Evolutionary conservation across 2,113 vertebrate genomes (phyloP).

Genomic region (Clarias gariepinus): DNA sequence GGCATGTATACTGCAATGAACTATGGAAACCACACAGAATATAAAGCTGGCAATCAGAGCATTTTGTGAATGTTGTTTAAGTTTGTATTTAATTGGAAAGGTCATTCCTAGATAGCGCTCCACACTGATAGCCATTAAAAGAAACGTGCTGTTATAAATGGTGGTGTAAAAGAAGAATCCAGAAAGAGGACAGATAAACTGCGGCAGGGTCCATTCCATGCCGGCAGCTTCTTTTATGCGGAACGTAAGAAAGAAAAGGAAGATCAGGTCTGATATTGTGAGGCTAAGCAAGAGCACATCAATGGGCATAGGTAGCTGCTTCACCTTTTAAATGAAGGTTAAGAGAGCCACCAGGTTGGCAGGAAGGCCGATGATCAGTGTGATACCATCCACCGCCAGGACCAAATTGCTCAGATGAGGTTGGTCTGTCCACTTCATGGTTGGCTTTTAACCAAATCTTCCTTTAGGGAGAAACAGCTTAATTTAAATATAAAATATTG

Average conservation of each 20-base stretch:
- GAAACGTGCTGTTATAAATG: conserved; percentile 78
- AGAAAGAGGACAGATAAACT: conserved; percentile 67
- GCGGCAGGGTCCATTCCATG: conserved; percentile 63
- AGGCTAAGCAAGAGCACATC: conserved; percentile 76
- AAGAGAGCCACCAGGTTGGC: conserved; percentile 72
- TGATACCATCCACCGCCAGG: conserved; percentile 64
- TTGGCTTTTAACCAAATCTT: conserved; percentile 7
- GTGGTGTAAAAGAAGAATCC: conserved; percentile 74
- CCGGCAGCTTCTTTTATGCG: conserved; percentile 65
- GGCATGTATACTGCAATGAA: conserved; percentile 65
- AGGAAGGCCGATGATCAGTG: conserved; percentile 69
- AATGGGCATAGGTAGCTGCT: conserved; percentile 55
- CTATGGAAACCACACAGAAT: conserved; percentile 67
- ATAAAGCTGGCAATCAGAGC: conserved; percentile 57
- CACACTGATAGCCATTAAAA: conserved; percentile 73
- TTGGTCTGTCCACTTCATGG: conserved; percentile 22
- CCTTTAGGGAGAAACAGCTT: neutral
- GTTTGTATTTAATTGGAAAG: conserved; percentile 72
- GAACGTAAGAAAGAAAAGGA: conserved; percentile 74
- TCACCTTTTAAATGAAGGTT: conserved; percentile 65
- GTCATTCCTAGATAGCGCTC: conserved; percentile 77
- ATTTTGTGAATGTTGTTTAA: conserved; percentile 48
- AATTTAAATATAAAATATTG: neutral
- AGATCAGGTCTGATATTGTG: conserved; percentile 70
- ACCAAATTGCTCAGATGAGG: conserved; percentile 50